Base-by-base conservation (phyloP, 1,140 invertebrate genomes). In the Batillaria attramentaria region DNA sequence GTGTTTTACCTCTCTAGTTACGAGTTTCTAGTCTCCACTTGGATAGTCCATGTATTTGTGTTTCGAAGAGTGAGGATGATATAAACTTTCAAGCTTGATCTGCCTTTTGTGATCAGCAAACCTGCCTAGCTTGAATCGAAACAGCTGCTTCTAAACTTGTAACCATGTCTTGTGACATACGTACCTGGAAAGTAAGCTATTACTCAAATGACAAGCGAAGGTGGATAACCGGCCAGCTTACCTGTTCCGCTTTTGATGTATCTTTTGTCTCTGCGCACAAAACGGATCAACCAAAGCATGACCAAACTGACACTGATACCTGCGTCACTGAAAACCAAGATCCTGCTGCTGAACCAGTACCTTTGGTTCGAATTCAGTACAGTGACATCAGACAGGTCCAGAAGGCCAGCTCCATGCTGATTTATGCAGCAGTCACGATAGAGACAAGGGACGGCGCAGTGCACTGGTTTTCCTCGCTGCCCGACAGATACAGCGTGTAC, bases 381-480 rank as follows among this genome's bases (percentile, higher is more conserved):
- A 10, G 54, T 31, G 73, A 75, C 33, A 75, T 75, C 35, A 41
- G 10, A 39, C 54, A 62, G 20, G 57, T 75, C 35, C 54, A 65
- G 54, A 62, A 65, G 35, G 54, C 73, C 0, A 62, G 10, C 60
- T 75, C 73, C 0, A 75, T 75, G 73, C 57, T 75, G 33, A n/a
- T 75, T 65, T 72, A 41, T 16, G 24, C 57, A 3, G 73, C 73
- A 13, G 73, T 75, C 3, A 60, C 54, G 8, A 3, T 75, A 24
- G 24, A 62, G 31, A 62, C 54, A 18, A 20, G 33, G 10, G 37
- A 41, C 31, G 73, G 73, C 16, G 31, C 35, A 3, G 73, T 41
- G 24, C 57, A 75, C 39, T 75, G 73, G 73, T 75, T 75, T 57
- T 75, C 73, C 24, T 75, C 73, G 2, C 35, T 75, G 54, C 50